These are phyloP conservation scores for Dinocampus coccinellae DNA, from an alignment of 2,888 invertebrate genomes.

Conservation along the genomic window DNA sequence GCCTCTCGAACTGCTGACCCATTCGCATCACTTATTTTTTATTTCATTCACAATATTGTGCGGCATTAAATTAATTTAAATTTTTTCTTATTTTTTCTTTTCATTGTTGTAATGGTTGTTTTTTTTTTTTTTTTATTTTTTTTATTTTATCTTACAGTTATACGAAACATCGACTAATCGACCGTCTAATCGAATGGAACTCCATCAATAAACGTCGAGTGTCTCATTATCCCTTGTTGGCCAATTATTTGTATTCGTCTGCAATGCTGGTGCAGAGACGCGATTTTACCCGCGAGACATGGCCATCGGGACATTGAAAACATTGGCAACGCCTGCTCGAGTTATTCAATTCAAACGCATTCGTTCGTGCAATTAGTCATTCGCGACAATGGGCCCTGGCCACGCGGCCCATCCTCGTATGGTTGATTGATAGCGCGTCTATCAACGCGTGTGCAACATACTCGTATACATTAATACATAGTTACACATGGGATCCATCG, in stretches of 20 bases:
- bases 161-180: conserved; percentile 5
- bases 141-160: no score
- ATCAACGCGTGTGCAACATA: conserved; percentile 43
- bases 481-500: conserved; percentile 19
- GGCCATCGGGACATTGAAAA: conserved; percentile 8
- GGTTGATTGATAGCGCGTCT: conserved; percentile 59
- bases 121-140: no score
- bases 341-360: conserved; percentile 31
- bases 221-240: conserved; percentile 18
- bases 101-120: no score
- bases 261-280: conserved; percentile 38
- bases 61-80: conserved; percentile 10
- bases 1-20: background rate
- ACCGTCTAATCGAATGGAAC: conserved; percentile 2
- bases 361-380: conserved; percentile 55
- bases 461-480: conserved; percentile 9
- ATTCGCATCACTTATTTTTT: background rate
- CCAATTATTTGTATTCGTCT: conserved; percentile 33
- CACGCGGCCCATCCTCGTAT: conserved; percentile 29
- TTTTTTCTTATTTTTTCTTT: background rate
- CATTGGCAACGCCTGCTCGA: conserved; percentile 22
- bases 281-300: conserved; percentile 28
- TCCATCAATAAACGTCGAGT: conserved; percentile 30
- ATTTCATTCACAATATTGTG: background rate
- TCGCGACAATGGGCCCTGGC: conserved; percentile 54